Conservation (phyloP, 2,113 vertebrate species). For the Pelvicachromis taeniatus region DNA sequence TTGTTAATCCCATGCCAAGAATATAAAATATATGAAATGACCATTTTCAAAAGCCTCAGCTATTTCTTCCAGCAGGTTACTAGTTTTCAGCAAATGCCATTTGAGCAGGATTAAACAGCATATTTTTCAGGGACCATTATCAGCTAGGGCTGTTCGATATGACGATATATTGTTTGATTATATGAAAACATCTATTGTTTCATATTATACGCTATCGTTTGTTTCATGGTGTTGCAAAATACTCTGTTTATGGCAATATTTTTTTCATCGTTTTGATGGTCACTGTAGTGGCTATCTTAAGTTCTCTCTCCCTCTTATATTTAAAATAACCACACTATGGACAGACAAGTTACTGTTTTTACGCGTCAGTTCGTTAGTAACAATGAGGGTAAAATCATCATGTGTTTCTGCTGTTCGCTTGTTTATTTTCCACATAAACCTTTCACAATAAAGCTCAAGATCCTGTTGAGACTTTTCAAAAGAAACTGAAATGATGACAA, state of each 20-base stretch:
- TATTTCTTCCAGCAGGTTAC: background rate
- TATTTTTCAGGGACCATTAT: background rate
- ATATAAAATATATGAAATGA: background rate
- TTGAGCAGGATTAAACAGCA: background rate
- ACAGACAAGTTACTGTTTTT: no score
- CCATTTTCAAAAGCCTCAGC: background rate
- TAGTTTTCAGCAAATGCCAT: background rate
- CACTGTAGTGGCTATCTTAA: no score
- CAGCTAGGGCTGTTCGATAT: no score
- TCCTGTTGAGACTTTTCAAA: no score
- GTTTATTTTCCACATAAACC: background rate
- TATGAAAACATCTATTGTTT: background rate
- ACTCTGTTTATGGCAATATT: no score
- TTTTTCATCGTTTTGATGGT: no score
- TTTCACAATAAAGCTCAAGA: no score
- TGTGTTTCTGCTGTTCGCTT: background rate
- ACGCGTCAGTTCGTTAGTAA: background rate
- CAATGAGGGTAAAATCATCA: background rate
- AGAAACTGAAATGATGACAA: no score
- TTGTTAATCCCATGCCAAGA: background rate
- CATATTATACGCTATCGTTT: no score
- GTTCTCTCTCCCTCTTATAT: no score
- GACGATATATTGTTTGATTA: background rate
- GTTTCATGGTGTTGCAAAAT: no score
- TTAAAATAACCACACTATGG: no score